Evolutionary conservation across 2,888 invertebrate species (phyloP), one percentile per base, ranked within the genome.

Genomic region (Isoperla grammatica): DNA sequence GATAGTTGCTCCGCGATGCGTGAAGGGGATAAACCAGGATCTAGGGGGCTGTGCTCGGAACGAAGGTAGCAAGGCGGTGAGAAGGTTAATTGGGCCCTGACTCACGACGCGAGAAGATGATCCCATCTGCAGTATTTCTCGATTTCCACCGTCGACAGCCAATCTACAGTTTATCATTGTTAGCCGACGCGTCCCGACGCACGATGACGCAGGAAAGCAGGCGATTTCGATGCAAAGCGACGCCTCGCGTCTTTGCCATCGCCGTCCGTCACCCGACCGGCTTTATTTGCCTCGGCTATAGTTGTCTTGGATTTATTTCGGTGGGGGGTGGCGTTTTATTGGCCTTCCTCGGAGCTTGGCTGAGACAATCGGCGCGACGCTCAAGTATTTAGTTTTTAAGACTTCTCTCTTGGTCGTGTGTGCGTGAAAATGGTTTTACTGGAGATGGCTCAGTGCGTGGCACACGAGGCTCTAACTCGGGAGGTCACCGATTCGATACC

Each of bases 151-250:
- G 17, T 4, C 9, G 54, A 54, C 55, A 42, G 22, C 42, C 55
- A 55, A 55, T 55, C 55, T 55, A 19, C 55, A 55, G 11, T 55
- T 55, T 55, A 39, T 55, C 55, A 42, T 23, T 19, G 55, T 55
- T 42, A 37, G 54, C 39, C 9, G 53, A 1, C 1, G 54, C 39
- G 54, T 19, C 20, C 35, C 22, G 29, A 12, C 40, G 54, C 11
- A n/a, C 42, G 42, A 42, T 15, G 46, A 22, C 46, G 46, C 5
- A n/a, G 22, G n/a, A 20, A 13, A 49, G 49, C 49, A 49, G 48
- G 48, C 22, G 48, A 48, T 48, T 48, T 29, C 49, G 8, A 49
- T 22, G 49, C 49, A 13, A 22, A 20, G 49, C 15, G 20, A 22
- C 12, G 11, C 22, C n/a, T 13, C 5, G 11, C 22, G 22, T 29